These are phyloP conservation scores for Tethya wilhelma DNA, from an alignment of 37 sponge, comb jelly and placozoan genomes.

Conservation along the genomic window DNA sequence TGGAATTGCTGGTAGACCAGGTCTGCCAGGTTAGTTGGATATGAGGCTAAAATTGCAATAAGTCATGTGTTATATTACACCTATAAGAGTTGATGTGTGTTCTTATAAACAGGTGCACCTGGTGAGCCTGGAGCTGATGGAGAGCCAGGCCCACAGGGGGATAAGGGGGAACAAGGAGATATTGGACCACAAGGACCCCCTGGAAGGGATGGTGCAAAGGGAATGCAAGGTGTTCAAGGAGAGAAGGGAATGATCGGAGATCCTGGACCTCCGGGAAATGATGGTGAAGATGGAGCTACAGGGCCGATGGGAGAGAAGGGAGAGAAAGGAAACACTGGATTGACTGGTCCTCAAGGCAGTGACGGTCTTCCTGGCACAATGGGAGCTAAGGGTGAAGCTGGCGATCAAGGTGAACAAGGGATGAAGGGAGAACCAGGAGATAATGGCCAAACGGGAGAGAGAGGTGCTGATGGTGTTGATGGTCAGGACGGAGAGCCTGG, in stretches of 20 bases:
- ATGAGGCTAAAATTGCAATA: not conserved
- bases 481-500: not conserved
- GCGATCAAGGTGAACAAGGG: not conserved
- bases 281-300: not conserved
- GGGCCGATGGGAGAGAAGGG: not conserved
- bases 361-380: not conserved
- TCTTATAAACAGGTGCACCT: not conserved
- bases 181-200: not conserved
- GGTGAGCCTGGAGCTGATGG: not conserved
- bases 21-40: constrained; percentile 8
- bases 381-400: constrained; percentile 1
- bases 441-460: not conserved
- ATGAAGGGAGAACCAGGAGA: not conserved
- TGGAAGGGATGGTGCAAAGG: not conserved
- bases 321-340: not conserved
- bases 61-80: too few species aligned
- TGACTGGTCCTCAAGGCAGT: not conserved
- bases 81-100: not conserved
- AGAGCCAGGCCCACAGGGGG: not conserved
- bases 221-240: not conserved
- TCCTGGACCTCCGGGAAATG: not conserved
- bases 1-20: constrained; percentile 11
- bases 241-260: not conserved
- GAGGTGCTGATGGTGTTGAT: not conserved
- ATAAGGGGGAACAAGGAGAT: not conserved